Evolutionary conservation across 2,797 vertebrate species (phyloP), one percentile per base, ranked within the genome.

Genomic region (Psittacula echo): DNA sequence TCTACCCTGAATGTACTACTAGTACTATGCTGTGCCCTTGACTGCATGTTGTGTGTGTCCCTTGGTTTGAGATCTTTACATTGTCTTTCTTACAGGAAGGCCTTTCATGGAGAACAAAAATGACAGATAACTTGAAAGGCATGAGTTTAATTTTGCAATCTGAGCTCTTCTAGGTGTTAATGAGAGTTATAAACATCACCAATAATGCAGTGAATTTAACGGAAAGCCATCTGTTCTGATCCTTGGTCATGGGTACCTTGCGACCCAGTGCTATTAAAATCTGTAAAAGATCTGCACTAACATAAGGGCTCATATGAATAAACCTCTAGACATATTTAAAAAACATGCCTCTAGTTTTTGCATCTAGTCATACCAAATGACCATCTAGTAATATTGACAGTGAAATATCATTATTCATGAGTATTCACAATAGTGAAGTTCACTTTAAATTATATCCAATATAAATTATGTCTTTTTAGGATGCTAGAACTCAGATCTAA

Each of bases 41-140:
- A 34, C 26, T 30, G 10, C n/a, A 44, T 1, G 0, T 44, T 1
- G 0, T 44, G 24, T n/a, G 23, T 27, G 16, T 77, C 21, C 10
- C 22, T 54, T 68, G 39, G 21, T 45, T 60, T 91, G 68, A 91
- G 61, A 30, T 14, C 8, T 77, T 34, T 65, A 27, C 6, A 1
- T 4, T 11, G 34, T 82, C 41, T 56, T 73, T 74, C 20, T 37
- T 51, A 53, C 48, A 62, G 53, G 53, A 91, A 60, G 37, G 41
- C 32, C 30, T 56, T 92, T 44, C 29, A 56, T 27, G 12, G 22
- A 70, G 44, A 77, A 50, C 50, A 53, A 26, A 41, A 42, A 48
- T 27, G 54, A 73, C 8, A 14, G 26, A 47, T 79, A 1, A 21
- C 0, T 5, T 56, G 68, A 89, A 88, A 80, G 26, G 24, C 54